Percentiles rank a stretch among this genome's conserved stretches.
Conservation (phyloP, 2,113 vertebrate species). For the Sarotherodon lohbergeri region DNA sequence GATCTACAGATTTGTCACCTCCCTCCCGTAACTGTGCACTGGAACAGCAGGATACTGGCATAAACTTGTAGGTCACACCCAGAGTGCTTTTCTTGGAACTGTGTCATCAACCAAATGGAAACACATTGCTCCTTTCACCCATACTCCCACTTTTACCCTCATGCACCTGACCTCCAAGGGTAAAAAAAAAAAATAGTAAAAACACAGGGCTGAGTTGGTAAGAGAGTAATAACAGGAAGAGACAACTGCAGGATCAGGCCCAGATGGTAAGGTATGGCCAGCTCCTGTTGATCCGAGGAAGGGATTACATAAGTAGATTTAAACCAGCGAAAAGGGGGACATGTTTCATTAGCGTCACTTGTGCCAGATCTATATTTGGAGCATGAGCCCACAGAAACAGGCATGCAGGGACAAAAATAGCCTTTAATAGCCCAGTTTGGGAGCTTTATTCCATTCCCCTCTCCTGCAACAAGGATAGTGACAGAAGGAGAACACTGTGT, state of each 20-base stretch:
- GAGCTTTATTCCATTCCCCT: constrained; percentile 64
- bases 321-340: constrained; percentile 58
- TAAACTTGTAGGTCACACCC: constrained; percentile 63
- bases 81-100: constrained; percentile 49
- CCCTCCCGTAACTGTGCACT: constrained; percentile 55
- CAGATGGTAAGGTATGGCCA: constrained; percentile 53
- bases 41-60: constrained; percentile 67
- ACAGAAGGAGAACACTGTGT: constrained; percentile 43
- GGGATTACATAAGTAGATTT: constrained; percentile 72
- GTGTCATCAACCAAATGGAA: constrained; percentile 37
- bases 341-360: constrained; percentile 63
- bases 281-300: constrained; percentile 35
- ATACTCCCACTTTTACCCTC: background rate
- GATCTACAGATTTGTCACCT: constrained; percentile 60
- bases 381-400: constrained; percentile 70
- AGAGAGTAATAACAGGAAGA: background rate
- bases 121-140: constrained; percentile 1
- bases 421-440: constrained; percentile 71
- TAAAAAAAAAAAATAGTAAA: background rate
- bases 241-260: constrained; percentile 21
- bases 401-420: constrained; percentile 68
- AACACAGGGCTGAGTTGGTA: background rate
- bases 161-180: constrained; percentile 9
- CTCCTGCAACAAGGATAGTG: constrained; percentile 56
- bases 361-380: constrained; percentile 73